A percentile compares a stretch with the other conserved stretches of the same genome.
Conservation (phyloP, 1,140 invertebrate genomes). For the Andricus grossulariae region DNA sequence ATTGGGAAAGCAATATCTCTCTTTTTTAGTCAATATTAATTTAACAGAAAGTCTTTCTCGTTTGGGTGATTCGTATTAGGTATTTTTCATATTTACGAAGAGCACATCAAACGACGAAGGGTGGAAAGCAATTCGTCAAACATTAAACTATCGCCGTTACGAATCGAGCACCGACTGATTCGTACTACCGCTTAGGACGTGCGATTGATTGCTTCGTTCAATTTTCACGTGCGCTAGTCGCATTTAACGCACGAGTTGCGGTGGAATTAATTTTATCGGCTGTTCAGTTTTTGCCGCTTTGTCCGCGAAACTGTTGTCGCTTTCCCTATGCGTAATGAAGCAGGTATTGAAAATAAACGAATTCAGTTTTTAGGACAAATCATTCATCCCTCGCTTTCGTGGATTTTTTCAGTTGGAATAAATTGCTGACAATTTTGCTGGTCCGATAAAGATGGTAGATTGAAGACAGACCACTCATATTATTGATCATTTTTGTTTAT, state of each 20-base stretch:
- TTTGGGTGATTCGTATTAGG: background rate
- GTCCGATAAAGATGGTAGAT: too few species aligned
- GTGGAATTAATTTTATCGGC: slow-evolving; percentile 29
- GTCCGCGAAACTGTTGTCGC: background rate
- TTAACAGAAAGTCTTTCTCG: background rate
- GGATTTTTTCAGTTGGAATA: too few species aligned
- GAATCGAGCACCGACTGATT: slow-evolving; percentile 25
- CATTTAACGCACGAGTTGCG: slow-evolving; percentile 31
- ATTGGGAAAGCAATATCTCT: background rate
- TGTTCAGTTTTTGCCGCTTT: slow-evolving; percentile 18
- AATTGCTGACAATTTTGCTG: too few species aligned
- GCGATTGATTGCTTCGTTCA: slow-evolving; percentile 31
- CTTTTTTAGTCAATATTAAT: background rate
- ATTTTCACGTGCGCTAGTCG: slow-evolving; percentile 27
- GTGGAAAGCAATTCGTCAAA: slow-evolving; percentile 28
- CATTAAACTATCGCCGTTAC: slow-evolving; percentile 20
- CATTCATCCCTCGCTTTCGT: too few species aligned
- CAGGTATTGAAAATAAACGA: background rate
- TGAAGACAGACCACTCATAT: too few species aligned
- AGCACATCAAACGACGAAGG: background rate
- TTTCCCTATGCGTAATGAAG: background rate
- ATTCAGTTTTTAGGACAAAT: too few species aligned
- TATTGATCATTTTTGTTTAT: too few species aligned
- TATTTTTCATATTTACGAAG: background rate
- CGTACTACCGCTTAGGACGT: slow-evolving; percentile 25